Evolutionary conservation across 2,797 vertebrate genomes (phyloP), one percentile per base, ranked within the genome.

Genomic region (Clarias platycephalus): DNA sequence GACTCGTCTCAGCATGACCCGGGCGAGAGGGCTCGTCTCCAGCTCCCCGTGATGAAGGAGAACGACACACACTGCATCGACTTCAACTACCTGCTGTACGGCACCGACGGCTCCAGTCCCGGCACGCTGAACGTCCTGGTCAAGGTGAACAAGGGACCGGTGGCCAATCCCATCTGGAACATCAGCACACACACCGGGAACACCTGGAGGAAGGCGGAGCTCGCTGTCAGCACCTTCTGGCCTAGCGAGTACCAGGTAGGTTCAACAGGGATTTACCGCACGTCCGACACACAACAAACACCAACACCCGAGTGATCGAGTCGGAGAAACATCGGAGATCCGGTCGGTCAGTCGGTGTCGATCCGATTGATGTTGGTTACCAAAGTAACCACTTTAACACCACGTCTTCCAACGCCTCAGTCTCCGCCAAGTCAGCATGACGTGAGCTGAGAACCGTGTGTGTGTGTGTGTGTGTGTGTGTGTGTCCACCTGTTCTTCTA

Each of bases 161-260:
- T 99, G 91, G 97, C 97, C 76, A 99, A 99, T 91, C 98, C 98
- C 63, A 99, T 99, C 91, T 99, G 98, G 98, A 99, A 99, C 0
- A 94, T 98, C 89, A 98, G 97, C 0, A 94, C 96, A 34, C 96
- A 96, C 89, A 98, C 97, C n/a, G 98, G 98, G 79, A 96, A 96
- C 92, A 96, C 96, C 26, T 99, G 98, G 98, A 95, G 97, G 90
- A 95, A 95, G 90, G 98, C 97, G 0, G 98, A 99, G 91, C 93
- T 99, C 40, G 98, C 98, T 0, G 97, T 99, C 90, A 99, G 97
- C 94, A 99, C 98, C 84, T 99, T 99, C 91, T 99, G 98, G 98
- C 98, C 98, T 31, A 99, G 98, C 5, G 97, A 99, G 86, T 99
- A 99, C 91, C 98, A 99, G 97, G 98, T 99, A 3, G 80, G 1